Conservation (phyloP, 2,113 vertebrate genomes). For the Podilymbus podiceps region DNA sequence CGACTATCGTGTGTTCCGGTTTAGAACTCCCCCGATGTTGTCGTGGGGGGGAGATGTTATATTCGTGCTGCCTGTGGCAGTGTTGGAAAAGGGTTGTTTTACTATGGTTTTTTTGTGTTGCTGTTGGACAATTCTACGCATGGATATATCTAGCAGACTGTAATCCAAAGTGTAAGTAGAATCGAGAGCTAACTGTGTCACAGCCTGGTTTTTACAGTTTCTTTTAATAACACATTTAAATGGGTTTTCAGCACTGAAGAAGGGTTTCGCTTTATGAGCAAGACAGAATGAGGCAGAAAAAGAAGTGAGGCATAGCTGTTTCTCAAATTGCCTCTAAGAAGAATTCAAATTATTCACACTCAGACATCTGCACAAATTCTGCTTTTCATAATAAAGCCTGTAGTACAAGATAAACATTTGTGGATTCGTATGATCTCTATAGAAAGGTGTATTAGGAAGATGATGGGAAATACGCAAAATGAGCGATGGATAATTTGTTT, state of each 20-base stretch:
- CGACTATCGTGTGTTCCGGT: not conserved
- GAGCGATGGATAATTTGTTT: not conserved
- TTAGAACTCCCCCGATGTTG: not conserved
- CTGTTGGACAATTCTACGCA: not conserved
- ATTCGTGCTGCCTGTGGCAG: not conserved
- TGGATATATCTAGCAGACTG: not conserved
- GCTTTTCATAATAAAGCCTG: not conserved
- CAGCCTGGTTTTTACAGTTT: not conserved
- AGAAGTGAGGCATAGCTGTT: not conserved
- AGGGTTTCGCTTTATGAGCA: not conserved
- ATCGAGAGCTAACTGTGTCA: not conserved
- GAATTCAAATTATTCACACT: not conserved
- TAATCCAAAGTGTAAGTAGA: not conserved
- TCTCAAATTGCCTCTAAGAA: not conserved
- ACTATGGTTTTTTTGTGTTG: too few relatives aligned
- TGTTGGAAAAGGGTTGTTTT: not conserved
- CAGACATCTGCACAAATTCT: not conserved
- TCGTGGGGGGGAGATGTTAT: not conserved
- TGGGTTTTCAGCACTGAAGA: not conserved
- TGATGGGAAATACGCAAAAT: accelerated
- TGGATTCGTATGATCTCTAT: not conserved
- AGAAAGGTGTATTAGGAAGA: not conserved
- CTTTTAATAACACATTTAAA: not conserved
- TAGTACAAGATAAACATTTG: not conserved
- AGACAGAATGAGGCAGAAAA: not conserved